Conservation (phyloP, 23 tunicate species). For the Trididemnum nubilum region DNA sequence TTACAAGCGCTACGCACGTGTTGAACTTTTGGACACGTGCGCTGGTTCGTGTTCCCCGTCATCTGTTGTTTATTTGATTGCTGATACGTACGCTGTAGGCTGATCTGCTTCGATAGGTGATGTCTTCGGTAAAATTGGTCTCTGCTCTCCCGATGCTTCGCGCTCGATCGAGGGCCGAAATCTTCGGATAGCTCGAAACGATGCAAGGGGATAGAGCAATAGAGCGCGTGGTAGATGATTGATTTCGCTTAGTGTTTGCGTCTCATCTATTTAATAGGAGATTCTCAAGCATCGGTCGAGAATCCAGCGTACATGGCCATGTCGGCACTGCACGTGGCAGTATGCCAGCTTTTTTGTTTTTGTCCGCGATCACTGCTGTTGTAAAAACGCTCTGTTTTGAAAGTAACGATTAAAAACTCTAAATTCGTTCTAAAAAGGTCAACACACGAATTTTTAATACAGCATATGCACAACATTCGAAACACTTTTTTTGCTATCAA, state of each 20-base stretch:
- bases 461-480: too few species aligned
- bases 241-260: constrained; percentile 38
- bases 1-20: too few species aligned
- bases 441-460: too few species aligned
- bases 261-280: constrained; percentile 20
- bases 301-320: constrained; percentile 45
- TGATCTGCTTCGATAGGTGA: too few species aligned
- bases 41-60: constrained; percentile 48
- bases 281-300: constrained; percentile 53
- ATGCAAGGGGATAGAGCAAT: constrained; percentile 55
- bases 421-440: too few species aligned
- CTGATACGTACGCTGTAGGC: too few species aligned
- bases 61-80: constrained; percentile 37
- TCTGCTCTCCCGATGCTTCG: constrained; percentile 68
- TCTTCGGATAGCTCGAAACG: constrained; percentile 15
- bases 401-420: too few species aligned
- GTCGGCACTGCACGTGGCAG: constrained; percentile 70
- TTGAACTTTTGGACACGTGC: constrained; percentile 41
- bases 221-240: constrained; percentile 46
- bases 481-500: too few species aligned
- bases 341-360: constrained; percentile 56
- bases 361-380: too few species aligned
- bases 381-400: too few species aligned
- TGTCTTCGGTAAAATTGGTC: constrained; percentile 27
- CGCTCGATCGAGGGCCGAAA: constrained; percentile 67